Evolutionary conservation across 1,140 invertebrate genomes (phyloP).

Genomic region (Trichogramma pretiosum): DNA sequence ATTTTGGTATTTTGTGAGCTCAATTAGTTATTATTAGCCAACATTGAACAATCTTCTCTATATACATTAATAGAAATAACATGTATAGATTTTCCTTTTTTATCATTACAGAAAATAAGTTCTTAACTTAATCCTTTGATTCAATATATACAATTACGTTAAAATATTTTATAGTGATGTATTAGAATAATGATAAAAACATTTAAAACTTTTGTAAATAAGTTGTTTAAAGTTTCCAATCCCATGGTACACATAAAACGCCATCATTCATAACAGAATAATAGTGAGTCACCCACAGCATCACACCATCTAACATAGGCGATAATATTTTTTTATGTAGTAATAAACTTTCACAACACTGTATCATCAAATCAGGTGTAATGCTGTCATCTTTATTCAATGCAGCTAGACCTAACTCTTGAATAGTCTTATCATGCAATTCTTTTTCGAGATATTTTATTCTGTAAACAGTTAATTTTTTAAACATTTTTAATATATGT

Average conservation of each 20-base stretch:
- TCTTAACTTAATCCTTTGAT: too few species aligned
- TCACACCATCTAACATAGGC: conserved; percentile 45
- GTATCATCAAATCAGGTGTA: conserved; percentile 79
- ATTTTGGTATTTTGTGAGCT: too few species aligned
- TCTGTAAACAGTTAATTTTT: conserved; percentile 40
- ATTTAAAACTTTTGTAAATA: too few species aligned
- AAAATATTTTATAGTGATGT: too few species aligned
- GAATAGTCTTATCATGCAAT: conserved; percentile 56
- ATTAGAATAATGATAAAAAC: too few species aligned
- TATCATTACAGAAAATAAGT: too few species aligned
- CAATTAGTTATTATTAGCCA: too few species aligned
- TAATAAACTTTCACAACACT: conserved; percentile 67
- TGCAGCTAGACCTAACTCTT: conserved; percentile 56
- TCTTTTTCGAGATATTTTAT: conserved; percentile 70
- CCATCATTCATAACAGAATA: conserved; percentile 86
- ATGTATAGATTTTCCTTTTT: too few species aligned
- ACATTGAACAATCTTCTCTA: too few species aligned
- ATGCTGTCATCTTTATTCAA: conserved; percentile 84
- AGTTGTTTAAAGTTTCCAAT: conserved; percentile 68
- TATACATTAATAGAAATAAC: too few species aligned
- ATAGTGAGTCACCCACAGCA: conserved; percentile 78
- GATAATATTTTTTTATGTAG: conserved; percentile 41
- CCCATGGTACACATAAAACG: conserved; percentile 85
- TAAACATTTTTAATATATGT: not conserved
- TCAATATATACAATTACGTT: too few species aligned